phyloP scores from a whole-genome alignment of 2,888 invertebrate species.

The Scaptomyza cyrtandrae region DNA sequence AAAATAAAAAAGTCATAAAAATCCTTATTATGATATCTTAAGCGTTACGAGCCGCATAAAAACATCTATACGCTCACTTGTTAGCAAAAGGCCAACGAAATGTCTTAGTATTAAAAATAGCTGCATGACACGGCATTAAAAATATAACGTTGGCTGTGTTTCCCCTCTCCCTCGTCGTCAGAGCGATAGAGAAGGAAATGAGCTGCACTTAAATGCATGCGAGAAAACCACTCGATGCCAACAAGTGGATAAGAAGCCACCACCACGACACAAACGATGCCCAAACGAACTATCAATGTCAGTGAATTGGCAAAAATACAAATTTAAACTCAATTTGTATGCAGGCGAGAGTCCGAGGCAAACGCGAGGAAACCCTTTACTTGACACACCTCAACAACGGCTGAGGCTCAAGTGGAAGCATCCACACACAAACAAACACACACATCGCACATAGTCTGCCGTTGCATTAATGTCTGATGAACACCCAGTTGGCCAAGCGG shows the following conservation, averaged over 20 bases:
- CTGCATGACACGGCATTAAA: conserved; percentile 65
- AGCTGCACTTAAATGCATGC: conserved; percentile 78
- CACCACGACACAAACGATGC: conserved; percentile 79
- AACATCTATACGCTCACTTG: neutral
- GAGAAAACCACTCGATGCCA: conserved; percentile 80
- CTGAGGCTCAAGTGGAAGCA: conserved; percentile 68
- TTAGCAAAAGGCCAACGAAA: conserved; percentile 22
- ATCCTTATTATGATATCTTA: too few relatives aligned
- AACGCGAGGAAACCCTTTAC: conserved; percentile 73
- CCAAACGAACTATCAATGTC: conserved; percentile 81
- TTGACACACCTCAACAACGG: conserved; percentile 78
- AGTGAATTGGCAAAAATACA: conserved; percentile 76
- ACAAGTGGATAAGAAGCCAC: conserved; percentile 81
- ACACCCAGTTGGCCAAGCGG: conserved; percentile 66
- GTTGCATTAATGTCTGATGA: conserved; percentile 73
- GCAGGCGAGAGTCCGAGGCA: conserved; percentile 61
- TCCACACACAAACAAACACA: conserved; percentile 27
- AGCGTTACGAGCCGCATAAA: neutral
- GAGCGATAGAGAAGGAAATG: conserved; percentile 76
- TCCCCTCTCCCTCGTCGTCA: conserved; percentile 31
- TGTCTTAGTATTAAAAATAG: conserved; percentile 64
- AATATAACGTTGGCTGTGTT: conserved; percentile 27
- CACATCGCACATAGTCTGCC: conserved; percentile 52
- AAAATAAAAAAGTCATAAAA: too few relatives aligned
- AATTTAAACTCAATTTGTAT: conserved; percentile 78